Evolutionary conservation across 2,797 vertebrate genomes (phyloP), one percentile per base, ranked within the genome.

Genomic region (Nyctalus aviator): DNA sequence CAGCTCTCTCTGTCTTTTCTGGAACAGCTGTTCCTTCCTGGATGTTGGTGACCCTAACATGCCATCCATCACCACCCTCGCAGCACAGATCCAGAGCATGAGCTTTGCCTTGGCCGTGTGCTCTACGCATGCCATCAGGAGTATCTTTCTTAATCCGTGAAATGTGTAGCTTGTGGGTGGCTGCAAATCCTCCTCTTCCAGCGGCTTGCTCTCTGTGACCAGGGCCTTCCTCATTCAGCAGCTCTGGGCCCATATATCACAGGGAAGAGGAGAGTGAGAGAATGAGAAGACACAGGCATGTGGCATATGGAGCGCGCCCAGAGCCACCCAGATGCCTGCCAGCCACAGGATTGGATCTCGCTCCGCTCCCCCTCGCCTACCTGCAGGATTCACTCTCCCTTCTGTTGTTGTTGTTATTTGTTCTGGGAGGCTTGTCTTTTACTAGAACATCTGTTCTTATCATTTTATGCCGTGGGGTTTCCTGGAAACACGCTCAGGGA

Each of bases 401-500:
- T 75, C 81, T 88, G 62, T 83, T 84, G n/a, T 66, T 88, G 90
- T 85, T 91, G 73, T 76, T 86, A 64, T 94, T 96, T 95, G 78
- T 91, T 91, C 91, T 62, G 86, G 84, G n/a, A 89, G 81, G 30
- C 55, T 90, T 91, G 46, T 13, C 55, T 87, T 87, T 88, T 57
- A 83, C 73, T 88, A 88, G 81, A 91, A 91, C 94, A 95, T 91
- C 95, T 96, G 93, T 73, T 50, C 66, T 64, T n/a, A 27, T n/a
- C 82, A 57, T 86, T 72, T 90, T 77, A 85, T 88, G 86, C 92
- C 77, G 35, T 73, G 53, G 37, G 78, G 81, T 95, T 97, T 95
- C 93, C 91, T 96, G 86, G 93, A 95, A 97, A 94, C 35, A 30
- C 84, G 88, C 64, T 53, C 44, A 20, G 94, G 59, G 88, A 82